A percentile compares a stretch with the other conserved stretches of the same genome.
Evolutionary conservation across 2,113 vertebrate genomes (phyloP).

Genomic region (Felis catus): DNA sequence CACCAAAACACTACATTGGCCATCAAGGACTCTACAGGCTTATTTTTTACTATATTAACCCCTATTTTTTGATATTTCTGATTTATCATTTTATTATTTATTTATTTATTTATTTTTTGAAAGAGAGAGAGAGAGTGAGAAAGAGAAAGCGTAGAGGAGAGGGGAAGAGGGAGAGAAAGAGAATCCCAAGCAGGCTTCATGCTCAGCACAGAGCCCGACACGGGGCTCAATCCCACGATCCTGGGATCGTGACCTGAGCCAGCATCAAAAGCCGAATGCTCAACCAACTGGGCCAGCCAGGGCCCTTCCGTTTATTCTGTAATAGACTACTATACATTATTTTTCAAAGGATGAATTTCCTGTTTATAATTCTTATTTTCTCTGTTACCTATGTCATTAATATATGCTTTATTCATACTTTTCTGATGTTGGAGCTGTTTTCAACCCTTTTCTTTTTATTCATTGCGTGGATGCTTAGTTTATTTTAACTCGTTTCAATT

Average conservation of each 20-base stretch:
- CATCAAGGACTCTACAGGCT: fast-evolving
- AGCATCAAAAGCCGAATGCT: no score
- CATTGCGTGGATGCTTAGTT: background rate
- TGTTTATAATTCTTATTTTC: background rate
- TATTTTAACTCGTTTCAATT: background rate
- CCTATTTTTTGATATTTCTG: background rate
- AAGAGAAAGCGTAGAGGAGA: no score
- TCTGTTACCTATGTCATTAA: background rate
- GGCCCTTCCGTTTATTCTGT: background rate
- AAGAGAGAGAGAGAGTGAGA: no score
- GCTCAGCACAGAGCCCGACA: no score
- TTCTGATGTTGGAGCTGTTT: background rate
- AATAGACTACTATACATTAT: background rate
- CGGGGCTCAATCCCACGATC: no score
- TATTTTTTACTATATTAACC: background rate
- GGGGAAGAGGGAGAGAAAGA: no score
- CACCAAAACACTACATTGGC: background rate
- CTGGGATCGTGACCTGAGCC: no score
- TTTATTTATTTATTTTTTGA: no score
- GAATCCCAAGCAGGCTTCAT: no score
- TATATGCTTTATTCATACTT: background rate
- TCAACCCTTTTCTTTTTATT: background rate
- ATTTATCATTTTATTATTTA: background rate
- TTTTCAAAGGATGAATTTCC: background rate
- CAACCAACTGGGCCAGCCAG: no score